phyloP scores from a whole-genome alignment of 2,888 invertebrate species.

The Amblyjoppa fuscipennis region DNA sequence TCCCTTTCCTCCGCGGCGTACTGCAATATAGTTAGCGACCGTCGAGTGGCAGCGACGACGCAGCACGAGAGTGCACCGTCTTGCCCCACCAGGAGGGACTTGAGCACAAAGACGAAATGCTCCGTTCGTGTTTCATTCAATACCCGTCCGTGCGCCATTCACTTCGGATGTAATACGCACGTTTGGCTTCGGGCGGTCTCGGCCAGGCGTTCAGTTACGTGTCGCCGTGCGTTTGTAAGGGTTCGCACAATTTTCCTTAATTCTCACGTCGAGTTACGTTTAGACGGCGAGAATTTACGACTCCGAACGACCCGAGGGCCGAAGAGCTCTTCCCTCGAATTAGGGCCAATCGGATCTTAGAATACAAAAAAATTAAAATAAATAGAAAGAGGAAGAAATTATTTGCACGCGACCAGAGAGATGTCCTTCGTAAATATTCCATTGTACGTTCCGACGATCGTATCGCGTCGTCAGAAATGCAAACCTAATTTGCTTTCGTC shows the following conservation, averaged over 20 bases:
- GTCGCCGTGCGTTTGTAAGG: neutral
- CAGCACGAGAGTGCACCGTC: conserved; percentile 21
- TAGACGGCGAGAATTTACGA: neutral
- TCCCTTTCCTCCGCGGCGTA: conserved; percentile 30
- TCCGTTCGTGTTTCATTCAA: conserved; percentile 71
- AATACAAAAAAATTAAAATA: neutral
- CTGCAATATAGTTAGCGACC: conserved; percentile 35
- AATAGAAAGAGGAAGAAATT: neutral
- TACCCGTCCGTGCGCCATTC: conserved; percentile 66
- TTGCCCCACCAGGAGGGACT: conserved; percentile 14
- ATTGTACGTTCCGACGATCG: too few species aligned
- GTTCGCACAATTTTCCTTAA: neutral
- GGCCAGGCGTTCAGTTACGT: conserved; percentile 17
- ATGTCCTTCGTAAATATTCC: too few species aligned
- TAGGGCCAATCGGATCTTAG: neutral
- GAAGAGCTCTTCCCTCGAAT: neutral
- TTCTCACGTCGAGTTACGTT: conserved; percentile 2
- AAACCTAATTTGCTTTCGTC: too few species aligned
- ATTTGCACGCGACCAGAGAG: too few species aligned
- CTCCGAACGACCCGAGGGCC: neutral
- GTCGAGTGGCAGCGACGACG: conserved; percentile 22
- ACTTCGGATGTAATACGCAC: conserved; percentile 63
- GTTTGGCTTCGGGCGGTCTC: conserved; percentile 27
- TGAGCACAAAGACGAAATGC: conserved; percentile 53
- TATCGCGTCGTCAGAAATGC: too few species aligned